Evolutionary conservation across 2,113 vertebrate genomes (phyloP), one percentile per base, ranked within the genome.

Genomic region (Oreocharis arfaki): DNA sequence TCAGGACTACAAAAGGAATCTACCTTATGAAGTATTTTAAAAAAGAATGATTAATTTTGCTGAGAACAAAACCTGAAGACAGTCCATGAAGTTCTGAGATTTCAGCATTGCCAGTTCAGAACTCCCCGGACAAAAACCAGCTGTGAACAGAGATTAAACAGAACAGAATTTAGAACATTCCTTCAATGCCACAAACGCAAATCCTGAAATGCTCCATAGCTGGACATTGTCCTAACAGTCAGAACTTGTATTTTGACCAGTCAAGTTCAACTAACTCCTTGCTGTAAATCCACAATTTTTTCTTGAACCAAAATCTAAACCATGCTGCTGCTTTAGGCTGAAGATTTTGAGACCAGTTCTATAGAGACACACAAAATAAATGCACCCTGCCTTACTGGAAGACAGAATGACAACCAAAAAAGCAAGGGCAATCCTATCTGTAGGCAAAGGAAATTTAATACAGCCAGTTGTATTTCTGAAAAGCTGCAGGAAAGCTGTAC

Each of bases 101-200:
- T 78, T 83, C 4, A 70, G 27, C 28, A 80, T 2, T 1, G 0
- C 1, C 28, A 73, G 23, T 50, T 86, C 46, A 82, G 47, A 85
- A 78, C 9, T 6, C 1, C 1, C 0, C 41, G 78, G n/a, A 44
- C 33, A 49, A 53, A 21, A 89, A 57, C 7, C 0, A 49, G 23
- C 23, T 76, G 28, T 23, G 49, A 53, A 78, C 4, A 61, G 37
- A 83, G 12, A 84, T 35, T 7, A 47, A 81, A 74, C 10, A 39
- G 26, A 89, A 78, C 4, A 60, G 47, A 91, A 52, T 17, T 61
- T 3, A 42, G 11, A 74, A 52, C 32, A 15, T 65, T 65, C 28
- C 32, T 52, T 33, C 57, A 85, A 3, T 16, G 33, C 12, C 22
- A 32, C 27, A 53, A 47, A 33, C 23, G 22, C 17, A 46, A 16